phyloP scores from a whole-genome alignment of 2,888 invertebrate species.

The Drosophila merina region DNA sequence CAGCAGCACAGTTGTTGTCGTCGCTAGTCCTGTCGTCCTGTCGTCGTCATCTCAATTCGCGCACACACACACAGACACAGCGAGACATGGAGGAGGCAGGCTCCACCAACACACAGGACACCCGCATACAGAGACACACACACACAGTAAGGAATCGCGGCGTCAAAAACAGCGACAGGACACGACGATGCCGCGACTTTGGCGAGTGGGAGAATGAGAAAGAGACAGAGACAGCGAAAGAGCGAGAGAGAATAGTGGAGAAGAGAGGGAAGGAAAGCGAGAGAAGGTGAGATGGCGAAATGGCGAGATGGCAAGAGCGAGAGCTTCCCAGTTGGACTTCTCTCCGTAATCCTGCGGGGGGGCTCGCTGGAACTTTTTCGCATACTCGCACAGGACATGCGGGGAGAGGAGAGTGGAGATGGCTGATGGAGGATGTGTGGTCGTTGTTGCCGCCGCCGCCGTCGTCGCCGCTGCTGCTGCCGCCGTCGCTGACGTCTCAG shows the following conservation, averaged over 20 bases:
- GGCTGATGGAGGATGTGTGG: constrained; percentile 23
- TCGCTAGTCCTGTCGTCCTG: constrained; percentile 52
- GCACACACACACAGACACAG: constrained; percentile 25
- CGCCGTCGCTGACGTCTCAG: constrained; percentile 37
- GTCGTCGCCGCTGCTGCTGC: constrained; percentile 46
- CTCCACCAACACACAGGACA: constrained; percentile 10
- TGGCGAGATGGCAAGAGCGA: constrained; percentile 5
- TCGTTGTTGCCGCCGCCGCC: constrained; percentile 21
- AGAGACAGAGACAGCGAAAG: constrained; percentile 21
- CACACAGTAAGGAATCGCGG: constrained; percentile 40
- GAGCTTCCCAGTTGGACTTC: constrained; percentile 6
- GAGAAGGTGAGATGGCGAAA: constrained; percentile 6
- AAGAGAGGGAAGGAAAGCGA: neutral
- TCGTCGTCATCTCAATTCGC: constrained; percentile 76
- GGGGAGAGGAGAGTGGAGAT: constrained; percentile 37
- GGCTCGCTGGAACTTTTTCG: constrained; percentile 67
- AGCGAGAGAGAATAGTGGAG: constrained; percentile 7
- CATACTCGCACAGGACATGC: constrained; percentile 29
- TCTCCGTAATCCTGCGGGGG: constrained; percentile 30
- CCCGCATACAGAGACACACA: constrained; percentile 18
- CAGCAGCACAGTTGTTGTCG: constrained; percentile 33
- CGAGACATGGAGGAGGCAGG: constrained; percentile 4
- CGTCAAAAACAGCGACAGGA: constrained; percentile 47
- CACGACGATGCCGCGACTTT: constrained; percentile 57
- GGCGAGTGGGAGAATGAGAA: constrained; percentile 51